Evolutionary conservation across 1,140 invertebrate genomes (phyloP), one percentile per base, ranked within the genome.

Genomic region (Pteromalus puparum): DNA sequence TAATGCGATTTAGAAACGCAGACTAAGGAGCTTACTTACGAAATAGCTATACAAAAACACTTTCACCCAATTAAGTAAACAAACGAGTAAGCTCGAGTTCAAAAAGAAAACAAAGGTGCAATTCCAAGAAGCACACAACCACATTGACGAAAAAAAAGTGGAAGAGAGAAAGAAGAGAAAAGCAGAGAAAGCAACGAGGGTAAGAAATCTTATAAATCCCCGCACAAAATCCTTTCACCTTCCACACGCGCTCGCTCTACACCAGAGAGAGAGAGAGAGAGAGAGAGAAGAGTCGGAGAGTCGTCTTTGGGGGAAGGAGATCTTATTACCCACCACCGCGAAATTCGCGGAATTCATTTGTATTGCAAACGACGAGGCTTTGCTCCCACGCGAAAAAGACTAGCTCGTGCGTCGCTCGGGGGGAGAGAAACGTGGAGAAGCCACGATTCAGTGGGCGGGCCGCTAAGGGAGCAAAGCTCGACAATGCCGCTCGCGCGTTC

Each of bases 271-370:
- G 30, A 34, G 30, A 34, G 30, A 34, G 30, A 34, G 30, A 34
- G 30, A 34, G 30, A 34, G 30, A 34, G 30, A 34, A 9, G 24
- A 68, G 21, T 48, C 42, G 77, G 53, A 70, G 34, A 70, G 24
- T 42, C n/a, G 61, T 61, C 46, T 9, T 30, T 12, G 77, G 38
- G 65, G 30, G 26, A 24, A 46, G 7, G n/a, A 72, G 12, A 84
- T 79, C 68, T 78, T 84, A 84, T 74, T 83, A 76, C 74, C 38
- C 73, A 34, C 13, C 13, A 28, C 68, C 48, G 77, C 46, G 68
- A 84, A 80, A 76, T 85, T 81, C 74, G 46, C 42, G 74, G 79
- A 81, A 85, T 85, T 85, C 79, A 85, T 85, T 85, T 85, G 84
- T 85, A 77, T 85, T 85, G 84, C 84, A 85, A 85, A 85, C 79